A percentile compares a stretch with the other conserved stretches of the same genome.
phyloP scores from a whole-genome alignment of 2,113 vertebrate genomes.

The Cnemophilus loriae region DNA sequence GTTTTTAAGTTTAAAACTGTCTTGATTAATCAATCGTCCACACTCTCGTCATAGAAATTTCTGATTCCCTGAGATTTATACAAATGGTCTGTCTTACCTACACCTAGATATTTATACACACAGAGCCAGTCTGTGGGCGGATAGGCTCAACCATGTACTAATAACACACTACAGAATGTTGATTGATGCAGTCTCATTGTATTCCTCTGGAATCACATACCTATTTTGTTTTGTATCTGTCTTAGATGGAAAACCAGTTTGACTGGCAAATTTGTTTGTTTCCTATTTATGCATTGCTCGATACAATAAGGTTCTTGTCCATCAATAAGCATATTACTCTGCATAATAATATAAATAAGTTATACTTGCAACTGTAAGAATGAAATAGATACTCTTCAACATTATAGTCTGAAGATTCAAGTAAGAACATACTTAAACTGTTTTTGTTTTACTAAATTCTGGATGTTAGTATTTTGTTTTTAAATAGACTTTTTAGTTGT shows the following conservation, averaged over 20 bases:
- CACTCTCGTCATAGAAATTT: fast-evolving
- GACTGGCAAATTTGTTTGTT: not conserved
- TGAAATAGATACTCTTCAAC: not conserved
- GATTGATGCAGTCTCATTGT: not conserved
- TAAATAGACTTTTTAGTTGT: not conserved
- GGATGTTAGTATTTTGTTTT: not conserved
- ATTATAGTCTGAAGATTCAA: not conserved
- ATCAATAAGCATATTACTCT: not conserved
- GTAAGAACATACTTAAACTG: not conserved
- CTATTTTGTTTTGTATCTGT: not conserved
- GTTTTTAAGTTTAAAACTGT: constrained; percentile 1
- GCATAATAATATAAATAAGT: not conserved
- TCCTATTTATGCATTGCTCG: not conserved
- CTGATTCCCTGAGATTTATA: not conserved
- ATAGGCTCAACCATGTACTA: not conserved
- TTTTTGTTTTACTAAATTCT: not conserved
- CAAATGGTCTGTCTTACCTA: not conserved
- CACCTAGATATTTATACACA: not conserved
- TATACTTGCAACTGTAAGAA: not conserved
- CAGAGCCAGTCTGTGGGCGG: not conserved
- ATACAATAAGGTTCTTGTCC: not conserved
- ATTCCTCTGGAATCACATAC: not conserved
- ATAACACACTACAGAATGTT: not conserved
- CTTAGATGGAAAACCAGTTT: not conserved
- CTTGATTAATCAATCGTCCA: not conserved